These are phyloP conservation scores for Helarctos malayanus DNA, from an alignment of 2,797 vertebrate genomes.

Conservation along the genomic window DNA sequence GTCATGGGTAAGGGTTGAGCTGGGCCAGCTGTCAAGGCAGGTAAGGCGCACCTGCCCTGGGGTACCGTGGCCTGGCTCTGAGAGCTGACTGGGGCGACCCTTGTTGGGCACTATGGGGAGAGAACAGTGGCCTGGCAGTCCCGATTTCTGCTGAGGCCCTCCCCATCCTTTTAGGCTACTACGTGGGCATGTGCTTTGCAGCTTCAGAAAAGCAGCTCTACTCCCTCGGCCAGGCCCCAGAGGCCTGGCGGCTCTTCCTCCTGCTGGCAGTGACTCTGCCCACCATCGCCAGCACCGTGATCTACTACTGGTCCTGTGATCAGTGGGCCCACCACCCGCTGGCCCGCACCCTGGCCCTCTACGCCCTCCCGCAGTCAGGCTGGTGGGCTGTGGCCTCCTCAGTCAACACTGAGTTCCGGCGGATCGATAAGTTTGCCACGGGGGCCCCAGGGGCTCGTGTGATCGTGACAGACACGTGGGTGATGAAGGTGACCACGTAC, in stretches of 20 bases:
- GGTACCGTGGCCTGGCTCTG: background rate
- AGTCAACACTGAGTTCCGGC: constrained; percentile 95
- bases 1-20: background rate
- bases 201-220: constrained; percentile 93
- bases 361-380: constrained; percentile 88
- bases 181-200: constrained; percentile 95
- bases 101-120: background rate
- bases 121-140: background rate
- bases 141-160: background rate
- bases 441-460: constrained; percentile 94
- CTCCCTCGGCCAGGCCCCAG: constrained; percentile 89
- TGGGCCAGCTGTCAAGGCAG: background rate
- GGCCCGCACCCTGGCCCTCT: constrained; percentile 89
- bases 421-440: constrained; percentile 96
- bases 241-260: constrained; percentile 92
- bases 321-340: constrained; percentile 94
- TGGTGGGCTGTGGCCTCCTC: constrained; percentile 94
- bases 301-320: constrained; percentile 93
- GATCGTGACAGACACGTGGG: constrained; percentile 96
- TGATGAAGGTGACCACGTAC: constrained; percentile 97
- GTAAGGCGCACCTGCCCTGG: background rate
- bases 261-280: constrained; percentile 90
- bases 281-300: constrained; percentile 87
- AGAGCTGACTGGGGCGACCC: background rate
- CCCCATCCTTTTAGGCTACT: constrained; percentile 92